Evolutionary conservation across 2,797 vertebrate genomes (phyloP).

Genomic region (Smutsia temminckii): DNA sequence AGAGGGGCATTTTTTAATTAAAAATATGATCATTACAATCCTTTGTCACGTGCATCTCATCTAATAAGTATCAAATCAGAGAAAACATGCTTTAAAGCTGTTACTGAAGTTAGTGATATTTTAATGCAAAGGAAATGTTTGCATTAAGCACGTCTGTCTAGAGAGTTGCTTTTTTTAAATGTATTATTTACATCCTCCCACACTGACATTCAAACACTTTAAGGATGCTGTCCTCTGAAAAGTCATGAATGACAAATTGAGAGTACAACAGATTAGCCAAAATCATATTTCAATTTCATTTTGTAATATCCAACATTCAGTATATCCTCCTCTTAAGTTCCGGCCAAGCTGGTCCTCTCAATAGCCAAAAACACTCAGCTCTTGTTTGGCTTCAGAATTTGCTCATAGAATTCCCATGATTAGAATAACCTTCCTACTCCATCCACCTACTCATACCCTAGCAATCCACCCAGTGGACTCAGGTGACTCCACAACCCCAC

Average conservation of each 20-base stretch:
- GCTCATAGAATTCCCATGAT: constrained; percentile 36
- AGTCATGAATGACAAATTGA: constrained; percentile 45
- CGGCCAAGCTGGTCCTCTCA: constrained; percentile 30
- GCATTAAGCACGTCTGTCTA: constrained; percentile 3
- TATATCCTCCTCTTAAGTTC: constrained; percentile 25
- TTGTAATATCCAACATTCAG: neutral
- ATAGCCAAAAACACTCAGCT: constrained; percentile 34
- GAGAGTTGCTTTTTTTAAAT: constrained; percentile 39
- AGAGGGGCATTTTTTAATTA: neutral
- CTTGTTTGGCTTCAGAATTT: constrained; percentile 32
- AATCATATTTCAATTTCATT: constrained; percentile 51
- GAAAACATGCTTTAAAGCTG: constrained; percentile 25
- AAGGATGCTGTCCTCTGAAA: constrained; percentile 27
- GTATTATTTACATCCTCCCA: constrained; percentile 48
- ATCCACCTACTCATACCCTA: constrained; percentile 30
- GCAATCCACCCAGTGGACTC: constrained; percentile 25
- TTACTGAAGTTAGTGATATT: constrained; percentile 32
- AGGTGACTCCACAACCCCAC: neutral
- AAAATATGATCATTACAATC: constrained; percentile 34
- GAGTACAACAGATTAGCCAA: constrained; percentile 27
- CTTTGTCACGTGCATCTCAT: neutral
- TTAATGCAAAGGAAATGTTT: constrained; percentile 52
- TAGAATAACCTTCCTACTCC: constrained; percentile 34
- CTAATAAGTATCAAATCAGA: constrained; percentile 57
- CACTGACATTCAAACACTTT: constrained; percentile 1